Evolutionary conservation across 1,140 invertebrate species (phyloP).

Genomic region (Bombus vancouverensis): DNA sequence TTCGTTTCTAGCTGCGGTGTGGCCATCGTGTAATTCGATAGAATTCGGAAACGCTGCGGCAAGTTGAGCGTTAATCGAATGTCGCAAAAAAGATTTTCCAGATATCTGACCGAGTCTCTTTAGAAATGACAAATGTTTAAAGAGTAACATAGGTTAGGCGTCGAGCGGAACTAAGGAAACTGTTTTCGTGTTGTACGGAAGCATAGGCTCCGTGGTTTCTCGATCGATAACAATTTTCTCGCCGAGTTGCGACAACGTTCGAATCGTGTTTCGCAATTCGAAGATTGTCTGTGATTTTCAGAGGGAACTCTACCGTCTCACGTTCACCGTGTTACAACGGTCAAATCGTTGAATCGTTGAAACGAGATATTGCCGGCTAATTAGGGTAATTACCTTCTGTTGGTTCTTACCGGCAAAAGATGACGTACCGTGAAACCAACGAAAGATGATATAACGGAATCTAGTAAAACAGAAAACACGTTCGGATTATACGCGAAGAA

Average conservation of each 20-base stretch:
- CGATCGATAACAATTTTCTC: conserved; percentile 16
- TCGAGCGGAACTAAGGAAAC: neutral
- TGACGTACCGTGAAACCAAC: too few relatives aligned
- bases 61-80: too few relatives aligned
- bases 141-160: too few relatives aligned
- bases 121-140: too few relatives aligned
- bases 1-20: neutral
- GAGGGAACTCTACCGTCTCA: conserved; percentile 13
- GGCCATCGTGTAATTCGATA: neutral
- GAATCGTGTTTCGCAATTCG: conserved; percentile 14
- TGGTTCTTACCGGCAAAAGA: too few relatives aligned
- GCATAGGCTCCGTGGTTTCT: neutral
- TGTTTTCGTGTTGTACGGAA: too few relatives aligned
- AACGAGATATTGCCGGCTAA: conserved; percentile 2
- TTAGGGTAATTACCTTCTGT: neutral
- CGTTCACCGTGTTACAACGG: neutral
- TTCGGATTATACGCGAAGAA: too few relatives aligned
- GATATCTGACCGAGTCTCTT: too few relatives aligned
- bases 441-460: too few relatives aligned
- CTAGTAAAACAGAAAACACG: too few relatives aligned
- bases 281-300: conserved; percentile 7
- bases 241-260: conserved; percentile 29
- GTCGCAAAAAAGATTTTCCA: too few relatives aligned
- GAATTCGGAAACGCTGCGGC: neutral
- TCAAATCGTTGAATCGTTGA: neutral